A percentile compares a stretch with the other conserved stretches of the same genome.
Evolutionary conservation across 2,113 vertebrate genomes (phyloP).

Genomic region (Prolemur simus): DNA sequence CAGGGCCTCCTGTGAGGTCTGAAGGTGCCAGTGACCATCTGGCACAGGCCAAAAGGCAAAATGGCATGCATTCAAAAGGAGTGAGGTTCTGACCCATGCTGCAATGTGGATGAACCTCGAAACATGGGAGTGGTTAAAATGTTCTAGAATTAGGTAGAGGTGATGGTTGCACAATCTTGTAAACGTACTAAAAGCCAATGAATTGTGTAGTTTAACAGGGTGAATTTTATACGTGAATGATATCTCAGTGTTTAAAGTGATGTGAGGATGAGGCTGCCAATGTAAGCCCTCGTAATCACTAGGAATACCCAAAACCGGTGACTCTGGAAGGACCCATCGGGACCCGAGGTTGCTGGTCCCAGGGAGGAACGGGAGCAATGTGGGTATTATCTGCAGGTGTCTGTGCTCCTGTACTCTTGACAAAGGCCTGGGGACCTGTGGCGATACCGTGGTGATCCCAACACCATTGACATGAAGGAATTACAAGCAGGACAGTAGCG

Average conservation of each 20-base stretch:
- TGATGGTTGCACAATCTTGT: neutral
- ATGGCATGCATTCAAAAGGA: accelerated
- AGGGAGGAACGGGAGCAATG: accelerated
- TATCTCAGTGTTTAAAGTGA: neutral
- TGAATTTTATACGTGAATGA: neutral
- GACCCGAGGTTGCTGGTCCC: neutral
- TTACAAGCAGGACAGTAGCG: neutral
- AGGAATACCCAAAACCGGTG: neutral
- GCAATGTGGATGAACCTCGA: accelerated
- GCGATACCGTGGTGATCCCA: accelerated
- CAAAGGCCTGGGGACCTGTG: neutral
- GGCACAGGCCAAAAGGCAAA: no score
- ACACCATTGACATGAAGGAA: accelerated
- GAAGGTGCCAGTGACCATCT: neutral
- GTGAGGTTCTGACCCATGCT: neutral
- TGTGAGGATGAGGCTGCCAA: neutral
- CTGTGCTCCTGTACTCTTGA: neutral
- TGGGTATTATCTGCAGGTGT: accelerated
- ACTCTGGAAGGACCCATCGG: neutral
- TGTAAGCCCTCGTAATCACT: accelerated
- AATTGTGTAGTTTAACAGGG: neutral
- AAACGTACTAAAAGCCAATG: neutral
- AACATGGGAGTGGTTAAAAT: neutral
- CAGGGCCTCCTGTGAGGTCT: neutral
- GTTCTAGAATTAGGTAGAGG: neutral